A percentile compares a stretch with the other conserved stretches of the same genome.
Evolutionary conservation across 2,888 invertebrate species (phyloP).

Genomic region (Drosophila borealis): DNA sequence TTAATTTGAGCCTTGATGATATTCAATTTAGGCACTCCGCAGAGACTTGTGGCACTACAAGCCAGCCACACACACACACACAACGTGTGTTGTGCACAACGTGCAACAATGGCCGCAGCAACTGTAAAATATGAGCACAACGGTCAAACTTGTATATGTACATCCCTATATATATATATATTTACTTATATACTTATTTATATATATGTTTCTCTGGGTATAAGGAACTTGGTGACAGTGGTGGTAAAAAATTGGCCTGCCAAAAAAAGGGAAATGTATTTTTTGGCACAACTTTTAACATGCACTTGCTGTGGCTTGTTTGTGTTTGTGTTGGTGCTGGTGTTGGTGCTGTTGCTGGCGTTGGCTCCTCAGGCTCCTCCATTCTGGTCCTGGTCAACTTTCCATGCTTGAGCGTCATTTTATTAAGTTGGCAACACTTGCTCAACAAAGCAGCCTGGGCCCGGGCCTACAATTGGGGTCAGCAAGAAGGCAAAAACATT

Average conservation of each 20-base stretch:
- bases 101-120: conserved; percentile 63
- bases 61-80: conserved; percentile 28
- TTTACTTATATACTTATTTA: background rate
- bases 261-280: conserved; percentile 64
- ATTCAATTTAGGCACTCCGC: conserved; percentile 80
- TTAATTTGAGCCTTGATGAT: conserved; percentile 82
- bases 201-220: conserved; percentile 4
- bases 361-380: conserved; percentile 2
- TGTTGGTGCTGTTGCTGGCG: conserved; percentile 14
- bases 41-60: conserved; percentile 70
- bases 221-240: conserved; percentile 68
- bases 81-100: conserved; percentile 49
- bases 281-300: conserved; percentile 77
- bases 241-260: conserved; percentile 48
- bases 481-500: conserved; percentile 52
- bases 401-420: conserved; percentile 75
- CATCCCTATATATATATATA: conserved; percentile 5
- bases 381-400: conserved; percentile 67
- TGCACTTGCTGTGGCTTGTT: conserved; percentile 65
- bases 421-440: conserved; percentile 81
- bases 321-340: conserved; percentile 34
- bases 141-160: conserved; percentile 48
- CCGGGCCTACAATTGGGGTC: conserved; percentile 75
- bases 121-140: conserved; percentile 77
- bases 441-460: conserved; percentile 43